These are phyloP conservation scores for Xenopus tropicalis DNA, from an alignment of 2,113 vertebrate species.

Conservation along the genomic window UCB_Xtro_10.0 CM004443.2:177568501-177569000, in stretches of 20 bases:
- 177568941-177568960: conserved; percentile 52
- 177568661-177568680: conserved; percentile 55
- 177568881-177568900: conserved; percentile 59
- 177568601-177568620: conserved; percentile 54
- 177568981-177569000: too few relatives aligned
- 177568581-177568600: conserved; percentile 50
- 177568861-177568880: conserved; percentile 56
- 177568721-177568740: conserved; percentile 57
- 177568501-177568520: neutral
- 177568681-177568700: conserved; percentile 53
- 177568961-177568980: conserved; percentile 17
- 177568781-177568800: conserved; percentile 57
- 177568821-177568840: conserved; percentile 59
- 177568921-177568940: conserved; percentile 56
- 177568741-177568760: conserved; percentile 66
- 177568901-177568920: conserved; percentile 57
- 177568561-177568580: conserved; percentile 50
- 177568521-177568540: conserved; percentile 47
- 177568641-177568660: conserved; percentile 57
- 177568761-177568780: conserved; percentile 47
- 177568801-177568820: conserved; percentile 61
- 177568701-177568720: conserved; percentile 61
- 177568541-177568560: conserved; percentile 47
- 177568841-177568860: conserved; percentile 54
- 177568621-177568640: conserved; percentile 50